Base-by-base conservation (phyloP, 2,797 vertebrate genomes). In the Cirrhinus mrigala region DNA sequence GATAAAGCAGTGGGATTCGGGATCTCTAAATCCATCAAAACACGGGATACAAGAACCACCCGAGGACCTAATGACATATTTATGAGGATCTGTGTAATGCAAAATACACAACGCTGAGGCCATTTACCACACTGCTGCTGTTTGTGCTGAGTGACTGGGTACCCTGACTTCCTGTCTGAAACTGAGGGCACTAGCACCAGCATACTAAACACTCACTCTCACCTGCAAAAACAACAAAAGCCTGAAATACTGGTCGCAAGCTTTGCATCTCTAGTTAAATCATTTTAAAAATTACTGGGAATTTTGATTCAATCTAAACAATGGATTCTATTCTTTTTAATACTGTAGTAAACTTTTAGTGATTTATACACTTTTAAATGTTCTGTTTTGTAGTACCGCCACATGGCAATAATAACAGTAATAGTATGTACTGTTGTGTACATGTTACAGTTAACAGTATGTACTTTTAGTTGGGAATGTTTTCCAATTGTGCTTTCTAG, bases 1-100 rank as follows among this genome's bases (percentile, higher is more conserved):
- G 22, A 24, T 79, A 37, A 69, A 50, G 74, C 68, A 40, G 62
- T 70, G 50, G 48, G 16, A 77, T 83, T 79, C 84, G 73, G 84
- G 86, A 82, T 77, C 16, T 33, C 74, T 80, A 86, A 86, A 93
- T 87, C 86, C 74, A 79, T 84, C 79, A 84, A 86, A 93, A 91
- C 79, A 90, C 74, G 68, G 56, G 73, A 90, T 82, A 88, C 70
- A 79, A 82, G 54, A 86, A 86, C 77, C 48, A 88, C 87, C 82
- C 33, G 48, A 69, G 84, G 73, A 78, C 86, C 46, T 89, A 90
- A 90, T 90, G 86, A 89, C 80, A 81, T 83, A 83, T 89, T 90
- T 87, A 83, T 24, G 48, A 85, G 85, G 88, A 91, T 92, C 89
- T 88, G 82, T 56, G 48, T 74, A 88, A 89, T 81, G 79, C 40